phyloP scores from a whole-genome alignment of 2,888 invertebrate species.

The Platerodrilus igneus region DNA sequence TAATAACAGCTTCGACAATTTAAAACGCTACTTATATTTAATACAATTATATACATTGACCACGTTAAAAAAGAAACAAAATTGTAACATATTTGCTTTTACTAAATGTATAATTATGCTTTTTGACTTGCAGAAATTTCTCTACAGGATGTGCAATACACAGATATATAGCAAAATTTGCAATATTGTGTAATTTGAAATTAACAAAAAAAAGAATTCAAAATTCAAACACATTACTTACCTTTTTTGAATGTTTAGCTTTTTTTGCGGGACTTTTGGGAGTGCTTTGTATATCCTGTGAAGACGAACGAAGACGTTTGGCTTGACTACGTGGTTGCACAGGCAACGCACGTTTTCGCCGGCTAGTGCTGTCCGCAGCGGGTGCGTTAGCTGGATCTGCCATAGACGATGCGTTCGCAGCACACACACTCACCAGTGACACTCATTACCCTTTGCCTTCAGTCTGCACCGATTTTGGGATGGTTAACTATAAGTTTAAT shows the following conservation, averaged over 20 bases:
- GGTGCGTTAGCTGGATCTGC: slow-evolving; percentile 82
- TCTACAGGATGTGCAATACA: no score
- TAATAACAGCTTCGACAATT: no score
- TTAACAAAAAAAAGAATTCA: no score
- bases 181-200: no score
- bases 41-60: no score
- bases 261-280: slow-evolving; percentile 3
- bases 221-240: no score
- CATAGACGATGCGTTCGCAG: slow-evolving; percentile 83
- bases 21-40: no score
- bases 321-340: slow-evolving; percentile 56
- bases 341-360: slow-evolving; percentile 53
- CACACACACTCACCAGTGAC: slow-evolving; percentile 56
- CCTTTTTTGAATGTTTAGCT: slow-evolving; percentile 10
- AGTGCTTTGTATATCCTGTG: slow-evolving; percentile 31
- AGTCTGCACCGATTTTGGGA: slow-evolving; percentile 36
- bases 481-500: slow-evolving; percentile 37
- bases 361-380: slow-evolving; percentile 56
- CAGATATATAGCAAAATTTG: no score
- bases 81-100: no score
- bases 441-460: slow-evolving; percentile 48
- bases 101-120: no score
- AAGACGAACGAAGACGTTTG: slow-evolving; percentile 56
- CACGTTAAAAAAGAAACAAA: no score
- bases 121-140: no score